A percentile compares a stretch with the other conserved stretches of the same genome.
phyloP scores from a whole-genome alignment of 1,140 invertebrate species.

The Rhagoletis pomonella region DNA sequence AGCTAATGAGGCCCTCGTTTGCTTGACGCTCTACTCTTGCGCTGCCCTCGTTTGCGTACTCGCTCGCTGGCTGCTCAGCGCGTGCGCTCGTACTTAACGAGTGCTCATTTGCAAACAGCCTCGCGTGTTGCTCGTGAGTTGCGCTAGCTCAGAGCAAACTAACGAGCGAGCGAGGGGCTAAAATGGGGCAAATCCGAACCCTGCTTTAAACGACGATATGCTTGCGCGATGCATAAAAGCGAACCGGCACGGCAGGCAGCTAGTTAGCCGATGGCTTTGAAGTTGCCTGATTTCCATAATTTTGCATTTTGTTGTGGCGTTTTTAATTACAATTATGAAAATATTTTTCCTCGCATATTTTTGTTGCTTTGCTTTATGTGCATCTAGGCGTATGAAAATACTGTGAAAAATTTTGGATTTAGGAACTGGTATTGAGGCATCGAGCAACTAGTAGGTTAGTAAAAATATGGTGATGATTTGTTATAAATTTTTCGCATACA shows the following conservation, averaged over 20 bases:
- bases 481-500: background rate
- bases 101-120: no score
- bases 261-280: background rate
- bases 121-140: no score
- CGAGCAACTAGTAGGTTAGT: background rate
- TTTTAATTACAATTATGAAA: conserved; percentile 41
- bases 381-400: background rate
- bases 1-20: no score
- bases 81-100: no score
- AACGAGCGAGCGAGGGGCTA: no score
- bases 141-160: no score
- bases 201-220: background rate
- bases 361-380: background rate
- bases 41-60: no score
- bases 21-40: no score
- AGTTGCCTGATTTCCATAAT: background rate
- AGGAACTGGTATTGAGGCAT: background rate
- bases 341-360: conserved; percentile 20
- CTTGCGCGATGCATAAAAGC: background rate
- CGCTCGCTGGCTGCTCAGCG: no score
- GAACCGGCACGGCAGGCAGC: background rate
- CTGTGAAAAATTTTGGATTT: background rate
- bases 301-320: background rate
- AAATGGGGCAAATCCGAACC: no score
- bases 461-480: conserved; percentile 9